phyloP scores from a whole-genome alignment of 1,140 invertebrate genomes.

The Bursaphelenchus mucronatus region DNA sequence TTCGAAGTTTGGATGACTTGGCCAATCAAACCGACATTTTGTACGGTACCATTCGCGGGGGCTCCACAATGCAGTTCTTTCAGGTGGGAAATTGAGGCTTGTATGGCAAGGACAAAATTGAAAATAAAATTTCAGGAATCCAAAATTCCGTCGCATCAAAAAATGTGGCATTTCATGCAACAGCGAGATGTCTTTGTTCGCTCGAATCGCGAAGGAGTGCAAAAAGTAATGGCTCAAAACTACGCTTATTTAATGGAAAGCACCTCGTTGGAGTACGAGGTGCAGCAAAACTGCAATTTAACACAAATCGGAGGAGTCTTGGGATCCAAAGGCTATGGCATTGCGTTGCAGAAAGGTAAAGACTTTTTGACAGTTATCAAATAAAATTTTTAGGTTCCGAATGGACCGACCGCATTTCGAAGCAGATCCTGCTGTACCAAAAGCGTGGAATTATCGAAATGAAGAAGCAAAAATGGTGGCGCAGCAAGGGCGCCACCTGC shows the following conservation, averaged over 20 bases:
- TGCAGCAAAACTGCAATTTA: constrained; percentile 90
- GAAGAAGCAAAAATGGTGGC: constrained; percentile 60
- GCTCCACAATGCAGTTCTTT: constrained; percentile 65
- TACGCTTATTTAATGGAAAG: constrained; percentile 99
- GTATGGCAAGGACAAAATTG: too few species aligned
- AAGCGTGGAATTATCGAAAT: constrained; percentile 60
- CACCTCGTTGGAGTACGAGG: constrained; percentile 89
- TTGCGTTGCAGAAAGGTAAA: constrained; percentile 62
- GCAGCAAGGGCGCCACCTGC: constrained; percentile 59
- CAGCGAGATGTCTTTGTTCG: constrained; percentile 78
- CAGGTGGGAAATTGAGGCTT: constrained; percentile 33
- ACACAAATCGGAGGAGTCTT: constrained; percentile 93
- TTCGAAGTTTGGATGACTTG: constrained; percentile 89
- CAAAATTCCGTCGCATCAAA: constrained; percentile 46
- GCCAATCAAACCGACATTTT: constrained; percentile 86
- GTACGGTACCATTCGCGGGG: constrained; percentile 86
- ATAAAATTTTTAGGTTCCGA: constrained; percentile 49
- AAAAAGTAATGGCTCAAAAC: constrained; percentile 77
- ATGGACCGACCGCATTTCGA: constrained; percentile 58
- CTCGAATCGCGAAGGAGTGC: constrained; percentile 81
- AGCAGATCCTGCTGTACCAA: constrained; percentile 59
- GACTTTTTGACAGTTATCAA: constrained; percentile 2
- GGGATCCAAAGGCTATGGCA: constrained; percentile 78
- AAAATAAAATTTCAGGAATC: constrained; percentile 64
- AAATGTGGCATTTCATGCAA: constrained; percentile 95